Percentiles rank a stretch among this genome's conserved stretches.
Conservation (phyloP, 2,888 invertebrate genomes). For the Barypeithes pellucidus region DNA sequence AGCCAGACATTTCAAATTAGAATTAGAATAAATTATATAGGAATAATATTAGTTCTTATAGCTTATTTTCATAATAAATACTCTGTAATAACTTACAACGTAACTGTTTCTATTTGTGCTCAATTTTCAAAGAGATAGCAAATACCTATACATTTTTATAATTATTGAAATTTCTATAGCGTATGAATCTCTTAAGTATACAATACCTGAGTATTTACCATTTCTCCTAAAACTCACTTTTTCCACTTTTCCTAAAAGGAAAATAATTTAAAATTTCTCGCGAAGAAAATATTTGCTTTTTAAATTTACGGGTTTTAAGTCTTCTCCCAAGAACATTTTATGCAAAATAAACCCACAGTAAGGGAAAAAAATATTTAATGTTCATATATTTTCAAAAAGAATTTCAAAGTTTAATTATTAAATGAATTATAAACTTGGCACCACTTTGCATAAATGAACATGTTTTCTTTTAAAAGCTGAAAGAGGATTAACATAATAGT, state of each 20-base stretch:
- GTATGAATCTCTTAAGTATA: not conserved
- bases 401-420: not conserved
- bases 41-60: no score
- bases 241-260: not conserved
- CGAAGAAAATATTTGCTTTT: constrained; percentile 28
- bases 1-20: no score
- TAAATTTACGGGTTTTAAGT: constrained; percentile 31
- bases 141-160: no score
- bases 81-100: no score
- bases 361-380: not conserved
- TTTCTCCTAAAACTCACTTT: not conserved
- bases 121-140: no score
- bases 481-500: no score
- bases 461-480: no score
- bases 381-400: not conserved
- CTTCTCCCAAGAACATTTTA: not conserved
- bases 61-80: no score
- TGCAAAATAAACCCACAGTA: constrained; percentile 8
- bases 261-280: constrained; percentile 19
- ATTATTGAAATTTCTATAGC: not conserved
- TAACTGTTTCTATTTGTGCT: no score
- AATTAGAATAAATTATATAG: no score
- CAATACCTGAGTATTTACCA: not conserved
- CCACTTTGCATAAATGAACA: not conserved
- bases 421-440: not conserved